Evolutionary conservation across 2,888 invertebrate genomes (phyloP).

Genomic region (Pyrgus malvae): DNA sequence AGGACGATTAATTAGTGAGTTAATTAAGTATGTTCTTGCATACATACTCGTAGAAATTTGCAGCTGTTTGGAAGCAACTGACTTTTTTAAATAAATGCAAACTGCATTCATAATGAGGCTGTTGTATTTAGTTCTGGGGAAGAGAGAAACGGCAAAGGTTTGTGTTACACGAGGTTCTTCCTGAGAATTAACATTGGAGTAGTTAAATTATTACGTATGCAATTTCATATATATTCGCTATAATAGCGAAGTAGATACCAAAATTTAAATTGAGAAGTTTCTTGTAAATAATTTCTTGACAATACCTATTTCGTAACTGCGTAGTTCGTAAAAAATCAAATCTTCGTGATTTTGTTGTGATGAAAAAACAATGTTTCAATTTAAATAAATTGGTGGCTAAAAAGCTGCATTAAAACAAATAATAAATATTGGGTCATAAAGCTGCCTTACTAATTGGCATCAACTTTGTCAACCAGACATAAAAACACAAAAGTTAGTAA

Average conservation of each 20-base stretch:
- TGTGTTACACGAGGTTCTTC: not conserved
- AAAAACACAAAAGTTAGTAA: too few species aligned
- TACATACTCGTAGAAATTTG: too few species aligned
- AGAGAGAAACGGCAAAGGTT: not conserved
- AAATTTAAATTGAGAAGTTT: too few species aligned
- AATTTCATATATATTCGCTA: not conserved
- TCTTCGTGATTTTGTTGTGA: not conserved
- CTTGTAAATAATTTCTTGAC: too few species aligned
- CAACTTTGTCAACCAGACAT: too few species aligned
- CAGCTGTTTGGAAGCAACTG: not conserved
- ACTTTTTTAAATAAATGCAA: not conserved
- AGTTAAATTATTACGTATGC: conserved; percentile 5
- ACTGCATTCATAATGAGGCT: not conserved
- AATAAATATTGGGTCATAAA: too few species aligned
- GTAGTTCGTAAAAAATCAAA: too few species aligned
- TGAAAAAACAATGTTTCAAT: not conserved
- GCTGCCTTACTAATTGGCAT: too few species aligned
- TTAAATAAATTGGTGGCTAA: conserved; percentile 1
- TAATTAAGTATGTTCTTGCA: too few species aligned
- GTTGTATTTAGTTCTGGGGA: not conserved
- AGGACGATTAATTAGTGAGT: too few species aligned
- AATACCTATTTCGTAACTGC: too few species aligned
- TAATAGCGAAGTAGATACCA: not conserved
- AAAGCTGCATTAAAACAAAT: not conserved
- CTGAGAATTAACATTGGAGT: not conserved